These are phyloP conservation scores for Drosophila cognata DNA, from an alignment of 2,888 invertebrate genomes.

Conservation along the genomic window DNA sequence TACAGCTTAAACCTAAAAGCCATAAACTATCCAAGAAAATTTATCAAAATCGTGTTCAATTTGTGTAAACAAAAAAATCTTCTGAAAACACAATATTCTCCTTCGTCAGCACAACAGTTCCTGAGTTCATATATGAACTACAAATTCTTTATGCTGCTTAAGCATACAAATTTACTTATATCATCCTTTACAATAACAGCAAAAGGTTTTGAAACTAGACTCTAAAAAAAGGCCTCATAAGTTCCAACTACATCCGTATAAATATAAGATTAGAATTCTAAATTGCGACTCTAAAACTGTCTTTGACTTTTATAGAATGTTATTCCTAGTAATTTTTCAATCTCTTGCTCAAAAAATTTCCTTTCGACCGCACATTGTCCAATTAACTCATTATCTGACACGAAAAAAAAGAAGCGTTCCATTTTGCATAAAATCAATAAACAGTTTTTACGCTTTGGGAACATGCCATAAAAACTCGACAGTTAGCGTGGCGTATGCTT, in stretches of 20 bases:
- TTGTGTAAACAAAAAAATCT: background rate
- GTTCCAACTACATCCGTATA: too few species aligned
- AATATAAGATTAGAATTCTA: background rate
- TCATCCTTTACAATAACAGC: background rate
- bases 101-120: background rate
- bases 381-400: background rate
- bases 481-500: background rate
- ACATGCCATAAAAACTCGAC: background rate
- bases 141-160: background rate
- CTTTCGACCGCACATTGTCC: background rate
- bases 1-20: background rate
- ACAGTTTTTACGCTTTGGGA: background rate
- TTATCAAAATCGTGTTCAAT: background rate
- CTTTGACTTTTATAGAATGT: background rate
- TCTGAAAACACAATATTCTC: background rate
- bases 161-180: background rate
- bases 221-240: background rate
- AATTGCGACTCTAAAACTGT: background rate
- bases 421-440: background rate
- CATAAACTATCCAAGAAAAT: background rate
- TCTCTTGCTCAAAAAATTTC: background rate
- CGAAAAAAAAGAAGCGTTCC: background rate
- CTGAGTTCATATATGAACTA: background rate
- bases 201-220: background rate
- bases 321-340: background rate